Percentiles rank a stretch among this genome's conserved stretches.
Conservation (phyloP, 2,113 vertebrate genomes). For the Genyomyrus donnyi region DNA sequence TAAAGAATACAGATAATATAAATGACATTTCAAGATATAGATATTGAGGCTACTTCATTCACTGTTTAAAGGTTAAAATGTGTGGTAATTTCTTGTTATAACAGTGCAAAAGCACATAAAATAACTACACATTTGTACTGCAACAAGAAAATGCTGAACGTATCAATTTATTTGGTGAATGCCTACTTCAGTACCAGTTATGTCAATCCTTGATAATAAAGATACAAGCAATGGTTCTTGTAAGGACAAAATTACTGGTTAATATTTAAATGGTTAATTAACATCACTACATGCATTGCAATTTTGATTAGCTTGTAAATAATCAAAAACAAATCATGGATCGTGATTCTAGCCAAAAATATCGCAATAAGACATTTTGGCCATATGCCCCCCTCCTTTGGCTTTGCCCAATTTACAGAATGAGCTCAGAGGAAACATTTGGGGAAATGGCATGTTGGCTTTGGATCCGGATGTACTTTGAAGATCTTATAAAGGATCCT, state of each 20-base stretch:
- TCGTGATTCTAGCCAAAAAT: neutral
- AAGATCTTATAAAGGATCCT: neutral
- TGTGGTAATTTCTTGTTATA: neutral
- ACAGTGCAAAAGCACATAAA: neutral
- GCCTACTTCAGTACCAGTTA: neutral
- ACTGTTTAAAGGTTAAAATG: neutral
- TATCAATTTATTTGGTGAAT: neutral
- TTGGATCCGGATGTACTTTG: neutral
- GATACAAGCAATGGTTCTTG: neutral
- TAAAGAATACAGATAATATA: neutral
- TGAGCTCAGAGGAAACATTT: neutral
- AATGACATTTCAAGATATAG: neutral
- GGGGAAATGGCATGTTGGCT: neutral
- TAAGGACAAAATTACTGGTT: neutral
- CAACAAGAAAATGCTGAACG: neutral
- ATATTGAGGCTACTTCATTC: neutral
- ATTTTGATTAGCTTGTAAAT: neutral
- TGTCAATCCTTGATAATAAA: neutral
- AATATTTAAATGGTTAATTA: neutral
- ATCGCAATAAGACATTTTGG: neutral
- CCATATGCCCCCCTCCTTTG: neutral
- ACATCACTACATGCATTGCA: neutral
- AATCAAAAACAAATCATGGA: neutral
- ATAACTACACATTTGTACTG: neutral
- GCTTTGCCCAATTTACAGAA: neutral